These are phyloP conservation scores for Hydrocynus forskahlii DNA, from an alignment of 2,797 vertebrate genomes.

Conservation along the genomic window DNA sequence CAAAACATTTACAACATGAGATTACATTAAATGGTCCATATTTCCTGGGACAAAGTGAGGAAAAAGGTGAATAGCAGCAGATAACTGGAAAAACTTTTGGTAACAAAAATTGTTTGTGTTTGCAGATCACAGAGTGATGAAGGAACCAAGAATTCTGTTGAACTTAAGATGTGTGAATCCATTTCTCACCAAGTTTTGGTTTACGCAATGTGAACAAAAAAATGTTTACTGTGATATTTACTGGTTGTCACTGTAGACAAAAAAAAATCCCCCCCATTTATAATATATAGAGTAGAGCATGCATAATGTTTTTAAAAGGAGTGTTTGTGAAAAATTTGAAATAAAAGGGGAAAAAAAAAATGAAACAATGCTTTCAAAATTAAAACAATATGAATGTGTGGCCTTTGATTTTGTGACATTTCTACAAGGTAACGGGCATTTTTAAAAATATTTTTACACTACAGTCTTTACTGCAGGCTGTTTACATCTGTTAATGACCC, in stretches of 20 bases:
- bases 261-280: background rate
- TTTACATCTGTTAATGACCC: no score
- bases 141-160: background rate
- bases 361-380: no score
- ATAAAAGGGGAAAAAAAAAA: background rate
- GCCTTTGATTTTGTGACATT: background rate
- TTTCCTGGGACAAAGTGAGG: background rate
- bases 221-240: slow-evolving; percentile 26
- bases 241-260: background rate
- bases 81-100: background rate
- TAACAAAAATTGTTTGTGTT: slow-evolving; percentile 24
- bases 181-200: slow-evolving; percentile 17
- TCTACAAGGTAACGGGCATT: no score
- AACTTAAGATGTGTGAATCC: slow-evolving; percentile 15
- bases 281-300: background rate
- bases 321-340: background rate
- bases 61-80: background rate
- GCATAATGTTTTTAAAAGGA: background rate
- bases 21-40: background rate
- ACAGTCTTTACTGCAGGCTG: no score
- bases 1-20: no score
- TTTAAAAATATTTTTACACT: no score
- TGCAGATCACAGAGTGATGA: slow-evolving; percentile 38
- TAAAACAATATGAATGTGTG: slow-evolving; percentile 29
- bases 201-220: slow-evolving; percentile 28